Conservation (phyloP, 2,113 vertebrate species). For the Struthio camelus region DNA sequence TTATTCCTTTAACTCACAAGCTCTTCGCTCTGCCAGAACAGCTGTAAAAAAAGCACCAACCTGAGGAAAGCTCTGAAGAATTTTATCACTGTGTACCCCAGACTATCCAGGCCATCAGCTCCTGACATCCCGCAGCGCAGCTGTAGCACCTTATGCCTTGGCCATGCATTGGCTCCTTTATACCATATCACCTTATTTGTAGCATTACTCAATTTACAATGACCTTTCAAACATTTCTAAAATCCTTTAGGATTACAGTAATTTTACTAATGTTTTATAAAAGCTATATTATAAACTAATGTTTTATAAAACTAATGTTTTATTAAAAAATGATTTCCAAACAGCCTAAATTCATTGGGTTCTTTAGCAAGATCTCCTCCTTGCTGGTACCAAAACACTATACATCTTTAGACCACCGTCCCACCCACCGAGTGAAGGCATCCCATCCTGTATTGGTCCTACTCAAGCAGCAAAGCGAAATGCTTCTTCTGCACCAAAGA, state of each 20-base stretch:
- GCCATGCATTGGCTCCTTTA: neutral
- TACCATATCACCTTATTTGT: neutral
- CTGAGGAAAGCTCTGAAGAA: neutral
- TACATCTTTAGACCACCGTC: neutral
- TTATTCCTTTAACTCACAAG: neutral
- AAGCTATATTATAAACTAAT: no score
- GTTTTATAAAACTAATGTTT: no score
- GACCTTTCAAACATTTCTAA: neutral
- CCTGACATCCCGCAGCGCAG: accelerated
- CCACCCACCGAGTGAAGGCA: neutral
- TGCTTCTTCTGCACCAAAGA: neutral
- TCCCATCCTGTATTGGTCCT: neutral
- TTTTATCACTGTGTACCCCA: neutral
- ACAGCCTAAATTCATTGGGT: neutral
- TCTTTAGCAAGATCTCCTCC: neutral
- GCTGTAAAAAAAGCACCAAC: neutral
- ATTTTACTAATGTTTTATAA: no score
- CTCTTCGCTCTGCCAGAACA: neutral
- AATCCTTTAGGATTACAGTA: neutral
- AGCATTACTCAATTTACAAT: neutral
- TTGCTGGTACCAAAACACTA: neutral
- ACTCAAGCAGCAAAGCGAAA: neutral
- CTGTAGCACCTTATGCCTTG: neutral
- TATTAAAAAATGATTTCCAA: no score
- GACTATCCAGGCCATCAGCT: neutral